Conservation (phyloP, 2,888 invertebrate species). For the Eristalis arbustorum region DNA sequence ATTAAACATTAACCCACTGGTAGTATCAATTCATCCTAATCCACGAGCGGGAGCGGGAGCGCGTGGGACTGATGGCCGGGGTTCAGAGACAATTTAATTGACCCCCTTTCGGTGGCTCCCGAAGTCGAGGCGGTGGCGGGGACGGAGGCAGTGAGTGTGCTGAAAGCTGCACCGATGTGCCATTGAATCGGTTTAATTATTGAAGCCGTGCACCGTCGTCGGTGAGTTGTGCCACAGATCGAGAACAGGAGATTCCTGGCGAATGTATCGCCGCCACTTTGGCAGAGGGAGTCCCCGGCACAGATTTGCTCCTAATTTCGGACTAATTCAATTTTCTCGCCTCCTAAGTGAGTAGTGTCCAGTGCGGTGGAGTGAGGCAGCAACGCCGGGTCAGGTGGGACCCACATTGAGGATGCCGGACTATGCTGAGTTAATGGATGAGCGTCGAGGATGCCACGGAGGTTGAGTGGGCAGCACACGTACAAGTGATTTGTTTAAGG, state of each 20-base stretch:
- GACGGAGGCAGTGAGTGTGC: neutral
- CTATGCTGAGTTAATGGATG: constrained; percentile 28
- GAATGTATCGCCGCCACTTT: constrained; percentile 58
- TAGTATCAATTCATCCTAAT: constrained; percentile 67
- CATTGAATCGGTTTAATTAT: constrained; percentile 66
- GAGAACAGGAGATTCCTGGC: constrained; percentile 28
- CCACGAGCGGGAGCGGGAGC: constrained; percentile 2
- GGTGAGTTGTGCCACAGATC: constrained; percentile 64
- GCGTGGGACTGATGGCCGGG: constrained; percentile 26
- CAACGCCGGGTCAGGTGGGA: constrained; percentile 20
- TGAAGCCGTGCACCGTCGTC: constrained; percentile 57
- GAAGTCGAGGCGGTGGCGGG: constrained; percentile 22
- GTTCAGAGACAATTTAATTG: constrained; percentile 70
- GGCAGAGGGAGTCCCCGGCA: neutral
- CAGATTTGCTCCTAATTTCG: constrained; percentile 44
- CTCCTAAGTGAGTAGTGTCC: constrained; percentile 41
- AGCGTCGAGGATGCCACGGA: neutral
- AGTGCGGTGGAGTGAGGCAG: constrained; percentile 18
- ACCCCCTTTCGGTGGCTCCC: constrained; percentile 52
- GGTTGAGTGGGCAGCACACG: neutral
- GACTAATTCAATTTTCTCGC: constrained; percentile 58
- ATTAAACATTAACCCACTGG: constrained; percentile 69
- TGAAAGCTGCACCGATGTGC: constrained; percentile 34
- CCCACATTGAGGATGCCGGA: neutral
- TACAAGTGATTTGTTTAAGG: too few species aligned